phyloP scores from a whole-genome alignment of 2,888 invertebrate genomes.

The Callosobruchus maculatus region DNA sequence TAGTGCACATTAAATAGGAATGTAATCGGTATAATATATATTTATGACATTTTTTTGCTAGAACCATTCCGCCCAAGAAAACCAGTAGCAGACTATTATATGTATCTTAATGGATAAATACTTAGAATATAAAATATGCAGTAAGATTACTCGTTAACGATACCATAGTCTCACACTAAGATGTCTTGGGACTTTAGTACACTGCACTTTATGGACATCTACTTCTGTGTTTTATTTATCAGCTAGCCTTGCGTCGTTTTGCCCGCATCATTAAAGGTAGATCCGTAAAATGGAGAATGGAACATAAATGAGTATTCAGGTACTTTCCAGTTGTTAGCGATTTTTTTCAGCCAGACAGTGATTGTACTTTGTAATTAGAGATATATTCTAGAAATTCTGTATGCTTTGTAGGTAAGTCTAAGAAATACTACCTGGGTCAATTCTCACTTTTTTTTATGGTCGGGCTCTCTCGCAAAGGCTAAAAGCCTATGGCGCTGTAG shows the following conservation, averaged over 20 bases:
- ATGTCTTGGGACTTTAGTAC: background rate
- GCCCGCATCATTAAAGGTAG: background rate
- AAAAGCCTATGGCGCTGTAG: too few relatives aligned
- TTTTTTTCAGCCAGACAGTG: background rate
- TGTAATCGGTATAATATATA: background rate
- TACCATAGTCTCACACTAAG: background rate
- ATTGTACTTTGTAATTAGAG: too few relatives aligned
- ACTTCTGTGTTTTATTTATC: background rate
- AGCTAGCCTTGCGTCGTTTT: background rate
- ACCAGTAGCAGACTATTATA: background rate
- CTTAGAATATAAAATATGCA: background rate
- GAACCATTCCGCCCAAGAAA: background rate
- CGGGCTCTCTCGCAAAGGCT: too few relatives aligned
- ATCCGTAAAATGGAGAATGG: background rate
- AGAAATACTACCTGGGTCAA: too few relatives aligned
- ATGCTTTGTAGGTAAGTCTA: too few relatives aligned
- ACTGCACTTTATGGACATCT: background rate
- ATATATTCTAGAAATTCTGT: too few relatives aligned
- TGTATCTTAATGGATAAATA: background rate
- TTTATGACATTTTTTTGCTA: background rate
- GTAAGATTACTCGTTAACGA: background rate
- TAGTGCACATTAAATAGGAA: background rate
- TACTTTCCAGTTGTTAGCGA: background rate
- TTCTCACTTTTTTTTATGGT: too few relatives aligned
- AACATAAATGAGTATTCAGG: background rate